phyloP scores from a whole-genome alignment of 2,113 vertebrate genomes.

The Larimichthys polyactis region DNA sequence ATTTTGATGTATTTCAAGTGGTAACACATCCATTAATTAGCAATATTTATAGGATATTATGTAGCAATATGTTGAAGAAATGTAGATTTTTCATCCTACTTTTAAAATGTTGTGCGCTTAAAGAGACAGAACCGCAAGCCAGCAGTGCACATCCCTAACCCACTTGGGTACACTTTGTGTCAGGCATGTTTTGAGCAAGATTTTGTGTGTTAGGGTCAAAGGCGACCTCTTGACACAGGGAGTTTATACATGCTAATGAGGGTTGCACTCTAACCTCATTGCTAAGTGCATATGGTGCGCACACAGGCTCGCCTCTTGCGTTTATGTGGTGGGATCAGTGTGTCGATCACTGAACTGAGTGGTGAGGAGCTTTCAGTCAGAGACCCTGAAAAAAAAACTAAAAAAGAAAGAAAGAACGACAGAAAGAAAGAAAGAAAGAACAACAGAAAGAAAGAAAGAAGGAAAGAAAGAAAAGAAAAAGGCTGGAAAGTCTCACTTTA shows the following conservation, averaged over 20 bases:
- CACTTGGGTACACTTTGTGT: slow-evolving; percentile 61
- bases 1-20: neutral
- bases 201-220: slow-evolving; percentile 78
- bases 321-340: slow-evolving; percentile 53
- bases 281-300: slow-evolving; percentile 74
- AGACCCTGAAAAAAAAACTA: slow-evolving; percentile 35
- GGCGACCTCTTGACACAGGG: slow-evolving; percentile 77
- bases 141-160: slow-evolving; percentile 45
- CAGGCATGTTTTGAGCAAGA: slow-evolving; percentile 68
- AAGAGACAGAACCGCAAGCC: slow-evolving; percentile 1
- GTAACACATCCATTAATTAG: neutral
- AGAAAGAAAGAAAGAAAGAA: slow-evolving; percentile 11
- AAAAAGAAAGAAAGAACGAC: neutral
- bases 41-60: neutral
- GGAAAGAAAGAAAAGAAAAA: neutral
- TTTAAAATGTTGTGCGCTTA: neutral
- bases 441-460: neutral
- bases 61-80: neutral
- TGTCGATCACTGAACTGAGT: slow-evolving; percentile 56
- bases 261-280: slow-evolving; percentile 74
- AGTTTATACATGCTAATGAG: slow-evolving; percentile 83
- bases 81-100: neutral
- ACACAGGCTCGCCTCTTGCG: slow-evolving; percentile 54
- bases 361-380: slow-evolving; percentile 36
- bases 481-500: neutral